These are phyloP conservation scores for Myotis vivesi DNA, from an alignment of 2,797 vertebrate genomes.

Conservation along the genomic window DNA sequence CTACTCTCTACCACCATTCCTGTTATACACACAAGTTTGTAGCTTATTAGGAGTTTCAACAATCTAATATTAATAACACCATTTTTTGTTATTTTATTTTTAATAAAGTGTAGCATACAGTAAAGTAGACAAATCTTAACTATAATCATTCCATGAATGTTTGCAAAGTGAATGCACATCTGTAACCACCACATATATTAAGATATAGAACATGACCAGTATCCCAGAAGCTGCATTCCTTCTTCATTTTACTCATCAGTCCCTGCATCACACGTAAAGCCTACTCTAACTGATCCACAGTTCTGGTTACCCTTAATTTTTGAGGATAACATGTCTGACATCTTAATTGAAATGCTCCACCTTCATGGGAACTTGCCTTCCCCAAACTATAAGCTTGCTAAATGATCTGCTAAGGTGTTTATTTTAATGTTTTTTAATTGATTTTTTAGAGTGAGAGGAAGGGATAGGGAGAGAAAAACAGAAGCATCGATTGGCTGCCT, in stretches of 20 bases:
- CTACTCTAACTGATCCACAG: not conserved
- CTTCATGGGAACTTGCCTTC: not conserved
- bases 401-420: not conserved
- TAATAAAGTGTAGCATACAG: not conserved
- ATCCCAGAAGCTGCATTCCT: not conserved
- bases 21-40: not conserved
- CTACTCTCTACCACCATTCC: not conserved
- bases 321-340: not conserved
- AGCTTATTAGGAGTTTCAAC: not conserved
- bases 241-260: not conserved
- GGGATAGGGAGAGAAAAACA: too few relatives aligned
- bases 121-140: not conserved
- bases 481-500: too few relatives aligned
- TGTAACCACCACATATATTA: not conserved
- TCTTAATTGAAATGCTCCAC: not conserved
- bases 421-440: too few relatives aligned
- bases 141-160: not conserved
- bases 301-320: not conserved
- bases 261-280: not conserved
- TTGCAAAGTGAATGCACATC: not conserved
- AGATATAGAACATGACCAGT: not conserved
- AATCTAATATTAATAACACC: not conserved
- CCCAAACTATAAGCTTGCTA: not conserved
- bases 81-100: not conserved
- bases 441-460: too few relatives aligned